These are phyloP conservation scores for Pseudococcus longispinus DNA, from an alignment of 2,888 invertebrate genomes.

Conservation along the genomic window DNA sequence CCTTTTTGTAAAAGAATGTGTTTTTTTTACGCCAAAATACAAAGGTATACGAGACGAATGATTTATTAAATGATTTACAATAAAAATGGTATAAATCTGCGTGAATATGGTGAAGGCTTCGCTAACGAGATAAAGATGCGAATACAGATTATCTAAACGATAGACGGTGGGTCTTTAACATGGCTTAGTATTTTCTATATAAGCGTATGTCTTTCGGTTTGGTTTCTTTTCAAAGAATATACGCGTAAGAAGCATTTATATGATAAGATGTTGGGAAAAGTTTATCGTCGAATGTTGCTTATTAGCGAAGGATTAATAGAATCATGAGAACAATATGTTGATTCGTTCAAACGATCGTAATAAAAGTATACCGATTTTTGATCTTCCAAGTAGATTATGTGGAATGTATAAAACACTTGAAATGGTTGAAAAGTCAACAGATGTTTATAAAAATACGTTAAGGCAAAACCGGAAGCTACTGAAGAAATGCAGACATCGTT, in stretches of 20 bases:
- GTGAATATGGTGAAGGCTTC: neutral
- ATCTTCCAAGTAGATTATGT: neutral
- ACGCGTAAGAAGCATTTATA: neutral
- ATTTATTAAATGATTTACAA: constrained; percentile 38
- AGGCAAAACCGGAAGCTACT: constrained; percentile 18
- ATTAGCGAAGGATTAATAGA: neutral
- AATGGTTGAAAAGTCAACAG: constrained; percentile 37
- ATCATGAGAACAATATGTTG: neutral
- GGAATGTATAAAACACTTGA: neutral
- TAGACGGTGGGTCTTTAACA: neutral
- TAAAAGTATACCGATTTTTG: neutral
- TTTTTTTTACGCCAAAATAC: constrained; percentile 30
- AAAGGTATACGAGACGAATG: constrained; percentile 22
- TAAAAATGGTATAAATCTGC: neutral
- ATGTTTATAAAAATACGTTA: constrained; percentile 29
- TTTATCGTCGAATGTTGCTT: neutral
- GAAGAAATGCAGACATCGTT: constrained; percentile 29
- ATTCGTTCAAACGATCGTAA: neutral
- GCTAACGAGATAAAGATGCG: constrained; percentile 15
- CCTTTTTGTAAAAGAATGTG: neutral
- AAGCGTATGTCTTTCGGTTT: neutral
- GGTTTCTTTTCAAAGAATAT: neutral
- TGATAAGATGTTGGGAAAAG: neutral
- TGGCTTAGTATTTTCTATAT: neutral
- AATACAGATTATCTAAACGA: neutral